These are phyloP conservation scores for Aleiodes leptofemur DNA, from an alignment of 2,888 invertebrate genomes.

Conservation along the genomic window DNA sequence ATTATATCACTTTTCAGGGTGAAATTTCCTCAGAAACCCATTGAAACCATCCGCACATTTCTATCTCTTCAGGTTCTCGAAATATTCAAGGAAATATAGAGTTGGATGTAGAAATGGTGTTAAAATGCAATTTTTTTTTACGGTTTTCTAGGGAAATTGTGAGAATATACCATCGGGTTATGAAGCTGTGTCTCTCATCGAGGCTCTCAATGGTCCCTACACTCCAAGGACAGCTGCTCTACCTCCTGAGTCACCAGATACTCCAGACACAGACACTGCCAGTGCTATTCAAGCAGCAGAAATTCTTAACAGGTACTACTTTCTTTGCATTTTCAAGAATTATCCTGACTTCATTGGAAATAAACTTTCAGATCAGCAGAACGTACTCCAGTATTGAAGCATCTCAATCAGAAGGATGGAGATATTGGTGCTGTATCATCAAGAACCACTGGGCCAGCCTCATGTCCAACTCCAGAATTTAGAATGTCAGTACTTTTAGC, in stretches of 20 bases:
- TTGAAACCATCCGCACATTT: too few species aligned
- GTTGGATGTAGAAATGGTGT: neutral
- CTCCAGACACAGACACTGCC: conserved; percentile 81
- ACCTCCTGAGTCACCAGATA: conserved; percentile 77
- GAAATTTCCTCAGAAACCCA: too few species aligned
- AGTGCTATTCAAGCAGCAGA: conserved; percentile 81
- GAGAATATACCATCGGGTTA: conserved; percentile 95
- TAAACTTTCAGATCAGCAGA: conserved; percentile 65
- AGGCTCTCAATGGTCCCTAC: conserved; percentile 95
- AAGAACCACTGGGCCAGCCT: conserved; percentile 66
- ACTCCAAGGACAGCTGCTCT: conserved; percentile 76
- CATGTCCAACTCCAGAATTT: conserved; percentile 78
- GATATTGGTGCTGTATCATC: conserved; percentile 63
- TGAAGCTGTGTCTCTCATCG: conserved; percentile 94
- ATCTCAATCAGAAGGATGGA: conserved; percentile 66
- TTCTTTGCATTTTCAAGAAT: neutral
- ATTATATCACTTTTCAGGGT: too few species aligned
- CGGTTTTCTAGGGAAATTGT: conserved; percentile 79
- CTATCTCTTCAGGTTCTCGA: too few species aligned
- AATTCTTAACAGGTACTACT: conserved; percentile 78
- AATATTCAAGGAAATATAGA: neutral
- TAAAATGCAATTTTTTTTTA: neutral
- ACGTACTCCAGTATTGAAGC: conserved; percentile 69
- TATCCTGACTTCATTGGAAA: neutral
- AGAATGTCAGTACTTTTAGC: conserved; percentile 85